Conservation (phyloP, 1,140 invertebrate species). For the Brachionus manjavacas region DNA sequence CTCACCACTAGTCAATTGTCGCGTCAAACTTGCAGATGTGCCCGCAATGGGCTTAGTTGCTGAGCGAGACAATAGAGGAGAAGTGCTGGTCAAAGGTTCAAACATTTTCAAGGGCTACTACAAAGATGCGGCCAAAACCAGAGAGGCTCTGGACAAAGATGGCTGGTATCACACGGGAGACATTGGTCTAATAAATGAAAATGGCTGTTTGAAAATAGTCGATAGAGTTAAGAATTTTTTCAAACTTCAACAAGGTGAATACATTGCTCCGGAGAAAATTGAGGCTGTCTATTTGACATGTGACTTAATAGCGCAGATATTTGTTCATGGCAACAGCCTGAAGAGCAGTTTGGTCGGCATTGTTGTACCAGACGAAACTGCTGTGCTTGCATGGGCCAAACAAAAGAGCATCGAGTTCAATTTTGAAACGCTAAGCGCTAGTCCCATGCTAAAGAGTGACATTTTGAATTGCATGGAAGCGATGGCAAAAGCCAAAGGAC, state of each 20-base stretch:
- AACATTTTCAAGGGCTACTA: conserved; percentile 74
- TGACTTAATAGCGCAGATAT: conserved; percentile 87
- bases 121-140: conserved; percentile 57
- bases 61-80: conserved; percentile 51
- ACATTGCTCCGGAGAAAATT: conserved; percentile 97
- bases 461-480: conserved; percentile 48
- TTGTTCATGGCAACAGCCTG: conserved; percentile 91
- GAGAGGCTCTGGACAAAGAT: conserved; percentile 57
- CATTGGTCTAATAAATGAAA: conserved; percentile 50
- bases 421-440: not conserved
- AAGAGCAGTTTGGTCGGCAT: conserved; percentile 81
- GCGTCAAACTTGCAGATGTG: conserved; percentile 87
- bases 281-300: conserved; percentile 91
- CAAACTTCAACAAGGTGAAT: conserved; percentile 93
- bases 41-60: conserved; percentile 96
- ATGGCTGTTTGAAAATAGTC: conserved; percentile 72
- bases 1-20: conserved; percentile 82
- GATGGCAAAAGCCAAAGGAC: conserved; percentile 76
- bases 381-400: conserved; percentile 65
- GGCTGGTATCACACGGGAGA: conserved; percentile 60
- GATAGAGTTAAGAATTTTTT: conserved; percentile 95
- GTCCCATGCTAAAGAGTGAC: not conserved
- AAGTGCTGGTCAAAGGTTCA: conserved; percentile 77
- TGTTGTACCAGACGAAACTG: conserved; percentile 85
- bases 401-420: conserved; percentile 70